Conservation (phyloP, 2,888 invertebrate genomes). For the Ophraella communa region DNA sequence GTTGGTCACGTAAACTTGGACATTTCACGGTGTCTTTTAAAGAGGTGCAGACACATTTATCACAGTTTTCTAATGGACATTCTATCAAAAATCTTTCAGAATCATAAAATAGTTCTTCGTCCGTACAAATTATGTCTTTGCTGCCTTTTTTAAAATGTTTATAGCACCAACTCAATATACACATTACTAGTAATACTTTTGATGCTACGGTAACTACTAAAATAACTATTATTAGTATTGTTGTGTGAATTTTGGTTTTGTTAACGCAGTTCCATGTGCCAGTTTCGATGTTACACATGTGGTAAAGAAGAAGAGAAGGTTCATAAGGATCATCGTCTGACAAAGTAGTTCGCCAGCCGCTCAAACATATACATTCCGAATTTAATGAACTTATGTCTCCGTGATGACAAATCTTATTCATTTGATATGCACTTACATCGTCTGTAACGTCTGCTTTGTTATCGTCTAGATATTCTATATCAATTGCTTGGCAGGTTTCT, state of each 20-base stretch:
- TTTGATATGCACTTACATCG: constrained; percentile 36
- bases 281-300: constrained; percentile 60
- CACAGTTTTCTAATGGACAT: constrained; percentile 25
- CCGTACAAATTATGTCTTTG: constrained; percentile 25
- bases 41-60: constrained; percentile 35
- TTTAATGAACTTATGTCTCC: constrained; percentile 50
- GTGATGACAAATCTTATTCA: constrained; percentile 56
- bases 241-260: constrained; percentile 50
- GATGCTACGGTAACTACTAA: constrained; percentile 47
- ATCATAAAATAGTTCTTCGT: constrained; percentile 33
- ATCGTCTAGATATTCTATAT: constrained; percentile 49
- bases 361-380: constrained; percentile 54
- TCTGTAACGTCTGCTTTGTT: constrained; percentile 23
- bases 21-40: not conserved
- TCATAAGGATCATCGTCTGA: constrained; percentile 52
- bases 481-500: constrained; percentile 48
- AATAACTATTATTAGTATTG: constrained; percentile 50
- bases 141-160: constrained; percentile 38
- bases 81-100: constrained; percentile 32
- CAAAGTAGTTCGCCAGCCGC: constrained; percentile 57
- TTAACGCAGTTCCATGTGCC: constrained; percentile 54
- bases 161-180: constrained; percentile 50
- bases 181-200: constrained; percentile 48
- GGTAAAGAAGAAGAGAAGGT: constrained; percentile 55
- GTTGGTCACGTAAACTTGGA: constrained; percentile 28